These are phyloP conservation scores for Tetheella fluctuosa DNA, from an alignment of 2,888 invertebrate genomes.

Conservation along the genomic window DNA sequence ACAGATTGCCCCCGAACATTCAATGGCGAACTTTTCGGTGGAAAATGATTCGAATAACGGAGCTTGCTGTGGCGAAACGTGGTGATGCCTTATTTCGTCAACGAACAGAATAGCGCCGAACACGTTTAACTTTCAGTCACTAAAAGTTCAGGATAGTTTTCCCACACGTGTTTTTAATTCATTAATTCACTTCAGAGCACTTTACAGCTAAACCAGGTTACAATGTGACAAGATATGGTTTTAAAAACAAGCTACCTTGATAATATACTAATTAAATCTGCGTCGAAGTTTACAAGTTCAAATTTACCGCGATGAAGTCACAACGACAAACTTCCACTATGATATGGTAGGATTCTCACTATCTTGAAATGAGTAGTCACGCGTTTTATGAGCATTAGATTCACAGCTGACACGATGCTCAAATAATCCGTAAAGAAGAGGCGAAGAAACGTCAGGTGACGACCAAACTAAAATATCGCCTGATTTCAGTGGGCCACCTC, in stretches of 20 bases:
- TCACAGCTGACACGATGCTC: conserved; percentile 44
- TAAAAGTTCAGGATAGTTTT: conserved; percentile 20
- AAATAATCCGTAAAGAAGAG: conserved; percentile 37
- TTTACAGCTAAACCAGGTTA: conserved; percentile 6
- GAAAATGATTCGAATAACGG: conserved; percentile 75
- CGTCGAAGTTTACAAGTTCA: conserved; percentile 27
- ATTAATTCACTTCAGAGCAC: conserved; percentile 18
- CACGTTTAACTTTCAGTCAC: conserved; percentile 20
- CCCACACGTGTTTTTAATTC: conserved; percentile 15
- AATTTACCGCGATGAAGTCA: conserved; percentile 49
- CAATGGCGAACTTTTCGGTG: conserved; percentile 67
- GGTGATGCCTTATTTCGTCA: conserved; percentile 61
- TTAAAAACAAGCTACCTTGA: not conserved
- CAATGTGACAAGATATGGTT: not conserved
- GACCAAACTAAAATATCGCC: conserved; percentile 46
- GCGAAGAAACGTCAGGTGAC: conserved; percentile 35
- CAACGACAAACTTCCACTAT: conserved; percentile 52
- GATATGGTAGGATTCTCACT: conserved; percentile 47
- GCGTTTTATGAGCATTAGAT: conserved; percentile 39
- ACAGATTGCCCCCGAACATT: conserved; percentile 66
- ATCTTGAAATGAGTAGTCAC: conserved; percentile 38
- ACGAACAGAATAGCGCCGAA: conserved; percentile 28
- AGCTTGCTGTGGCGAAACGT: conserved; percentile 81
- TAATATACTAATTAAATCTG: conserved; percentile 11
- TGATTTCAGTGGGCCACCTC: conserved; percentile 38